Percentiles rank a stretch among this genome's conserved stretches.
phyloP scores from a whole-genome alignment of 2,113 vertebrate genomes.

The Syrmaticus mikado region DNA sequence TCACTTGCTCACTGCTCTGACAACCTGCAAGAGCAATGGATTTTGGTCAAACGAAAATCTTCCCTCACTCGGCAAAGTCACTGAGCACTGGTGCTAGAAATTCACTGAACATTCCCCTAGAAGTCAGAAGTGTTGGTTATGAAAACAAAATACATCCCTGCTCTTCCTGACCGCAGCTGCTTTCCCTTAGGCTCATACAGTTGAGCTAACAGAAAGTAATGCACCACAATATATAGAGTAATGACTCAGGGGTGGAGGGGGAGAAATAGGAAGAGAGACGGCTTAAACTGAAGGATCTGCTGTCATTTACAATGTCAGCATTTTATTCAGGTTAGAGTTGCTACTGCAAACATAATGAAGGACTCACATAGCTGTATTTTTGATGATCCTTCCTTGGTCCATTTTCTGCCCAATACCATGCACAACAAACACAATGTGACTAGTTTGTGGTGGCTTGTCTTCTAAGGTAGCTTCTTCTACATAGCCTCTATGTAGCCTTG shows the following conservation, averaged over 20 bases:
- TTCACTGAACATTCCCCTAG: not conserved
- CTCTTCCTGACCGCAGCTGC: not conserved
- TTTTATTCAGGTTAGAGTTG: not conserved
- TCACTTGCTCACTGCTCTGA: not conserved
- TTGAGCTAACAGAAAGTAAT: not conserved
- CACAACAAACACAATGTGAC: constrained; percentile 97
- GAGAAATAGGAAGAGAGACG: not conserved
- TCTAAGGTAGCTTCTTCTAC: constrained; percentile 96
- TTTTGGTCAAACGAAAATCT: not conserved
- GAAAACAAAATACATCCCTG: not conserved
- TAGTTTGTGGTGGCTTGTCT: constrained; percentile 93
- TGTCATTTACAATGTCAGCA: not conserved
- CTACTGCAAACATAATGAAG: not conserved
- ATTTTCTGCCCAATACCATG: constrained; percentile 99
- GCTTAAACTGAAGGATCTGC: not conserved
- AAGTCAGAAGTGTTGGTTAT: not conserved
- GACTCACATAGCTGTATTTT: constrained; percentile 98
- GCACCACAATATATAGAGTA: not conserved
- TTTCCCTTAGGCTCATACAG: not conserved
- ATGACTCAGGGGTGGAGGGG: not conserved
- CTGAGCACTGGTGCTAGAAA: not conserved
- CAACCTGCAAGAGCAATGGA: not conserved
- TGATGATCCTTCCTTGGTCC: constrained; percentile 98
- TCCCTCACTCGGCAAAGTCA: not conserved
- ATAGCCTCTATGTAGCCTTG: constrained; percentile 93